Evolutionary conservation across 1,140 invertebrate species (phyloP), one percentile per base, ranked within the genome.

Genomic region (Sycophaga agraensis): DNA sequence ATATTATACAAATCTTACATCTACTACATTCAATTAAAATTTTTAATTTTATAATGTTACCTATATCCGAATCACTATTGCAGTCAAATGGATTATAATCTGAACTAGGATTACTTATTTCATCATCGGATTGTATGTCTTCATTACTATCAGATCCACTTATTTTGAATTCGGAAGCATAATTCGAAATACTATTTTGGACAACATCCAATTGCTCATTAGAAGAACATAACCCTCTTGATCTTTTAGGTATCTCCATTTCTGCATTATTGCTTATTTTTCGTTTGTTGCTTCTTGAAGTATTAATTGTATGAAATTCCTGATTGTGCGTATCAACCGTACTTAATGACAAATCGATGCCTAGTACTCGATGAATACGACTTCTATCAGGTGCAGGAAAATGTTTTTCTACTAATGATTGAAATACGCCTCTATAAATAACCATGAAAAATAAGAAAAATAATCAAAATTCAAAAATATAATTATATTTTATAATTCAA

Each of bases 371-470:
- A 68, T 91, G 88, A 56, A 95, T 93, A 63, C 94, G 86, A 77
- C 87, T 90, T 50, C 91, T 84, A 82, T 97, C 92, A 4, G 94
- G 93, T 3, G 94, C 94, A 6, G 96, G 96, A 75, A 99, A 99
- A 82, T 98, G 94, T 74, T 97, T 97, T 77, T 98, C 96, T 0
- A 99, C 92, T 53, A 99, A 80, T 0, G 92, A 91, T 77, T 97
- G 94, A 68, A 99, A 86, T 12, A 98, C 96, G 53, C 95, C 94
- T 75, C 89, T 91, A 72, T 31, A 34, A 35, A 4, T 49, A 17
- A 7, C 19, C 28, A 12, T 21, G 4, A 9, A 50, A 24, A 11
- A 45, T 22, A 12, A 45, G 28, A 31, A 31, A 31, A 31, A n/a
- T n/a, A n/a, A n/a, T n/a, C n/a, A n/a, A n/a, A n/a, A n/a, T n/a